phyloP scores from a whole-genome alignment of 1,140 invertebrate genomes.

The Panulirus ornatus region DNA sequence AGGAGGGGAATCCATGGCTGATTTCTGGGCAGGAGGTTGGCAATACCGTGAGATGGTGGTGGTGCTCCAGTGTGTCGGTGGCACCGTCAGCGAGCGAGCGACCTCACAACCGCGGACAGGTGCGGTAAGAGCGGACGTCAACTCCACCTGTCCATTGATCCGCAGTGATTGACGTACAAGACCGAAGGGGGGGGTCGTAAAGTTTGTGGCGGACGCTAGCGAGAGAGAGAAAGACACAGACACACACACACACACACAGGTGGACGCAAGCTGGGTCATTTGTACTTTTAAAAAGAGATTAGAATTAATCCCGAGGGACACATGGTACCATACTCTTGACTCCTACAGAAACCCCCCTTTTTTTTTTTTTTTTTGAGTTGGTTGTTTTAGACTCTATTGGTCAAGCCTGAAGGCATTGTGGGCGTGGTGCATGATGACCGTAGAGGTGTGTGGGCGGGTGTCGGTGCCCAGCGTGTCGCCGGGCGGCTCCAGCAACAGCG shows the following conservation, averaged over 20 bases:
- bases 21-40: constrained; percentile 15
- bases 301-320: too few species aligned
- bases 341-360: neutral
- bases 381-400: neutral
- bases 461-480: constrained; percentile 61
- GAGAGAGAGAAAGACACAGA: too few species aligned
- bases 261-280: too few species aligned
- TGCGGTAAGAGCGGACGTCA: constrained; percentile 70
- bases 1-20: neutral
- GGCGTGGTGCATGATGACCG: constrained; percentile 70
- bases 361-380: too few species aligned
- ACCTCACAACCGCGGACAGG: constrained; percentile 67
- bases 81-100: constrained; percentile 41
- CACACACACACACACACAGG: too few species aligned
- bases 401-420: constrained; percentile 10
- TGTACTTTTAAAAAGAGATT: too few species aligned
- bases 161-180: constrained; percentile 50
- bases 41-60: constrained; percentile 49
- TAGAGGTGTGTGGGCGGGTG: constrained; percentile 68
- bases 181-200: constrained; percentile 7
- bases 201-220: neutral
- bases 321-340: too few species aligned
- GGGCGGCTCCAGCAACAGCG: constrained; percentile 41
- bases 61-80: constrained; percentile 32
- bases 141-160: constrained; percentile 66